These are phyloP conservation scores for Poecilia velifera DNA, from an alignment of 2,797 vertebrate species.

Conservation along the genomic window DNA sequence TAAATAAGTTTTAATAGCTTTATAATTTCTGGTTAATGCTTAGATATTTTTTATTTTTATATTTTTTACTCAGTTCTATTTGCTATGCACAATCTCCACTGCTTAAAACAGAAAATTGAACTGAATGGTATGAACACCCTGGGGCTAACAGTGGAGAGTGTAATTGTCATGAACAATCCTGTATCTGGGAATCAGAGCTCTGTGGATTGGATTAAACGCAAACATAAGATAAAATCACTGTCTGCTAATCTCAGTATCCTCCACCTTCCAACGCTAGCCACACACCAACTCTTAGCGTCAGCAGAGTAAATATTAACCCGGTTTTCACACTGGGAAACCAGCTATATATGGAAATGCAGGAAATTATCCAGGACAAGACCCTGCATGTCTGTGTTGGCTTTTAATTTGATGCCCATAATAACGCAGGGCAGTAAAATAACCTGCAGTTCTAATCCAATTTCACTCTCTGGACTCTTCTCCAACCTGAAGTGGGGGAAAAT, in stretches of 20 bases:
- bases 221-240: conserved; percentile 9
- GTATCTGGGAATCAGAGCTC: conserved; percentile 19
- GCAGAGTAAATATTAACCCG: conserved; percentile 56
- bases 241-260: conserved; percentile 34
- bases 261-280: conserved; percentile 16
- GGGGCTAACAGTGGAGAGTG: neutral
- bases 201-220: conserved; percentile 5
- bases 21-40: neutral
- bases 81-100: neutral
- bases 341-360: conserved; percentile 53
- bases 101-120: neutral
- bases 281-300: conserved; percentile 43
- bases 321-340: conserved; percentile 25
- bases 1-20: neutral
- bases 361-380: conserved; percentile 44
- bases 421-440: conserved; percentile 28
- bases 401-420: conserved; percentile 44
- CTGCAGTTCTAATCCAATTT: conserved; percentile 41
- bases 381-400: conserved; percentile 33
- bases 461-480: conserved; percentile 41
- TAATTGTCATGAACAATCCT: neutral
- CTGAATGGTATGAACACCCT: neutral
- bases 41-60: neutral
- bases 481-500: conserved; percentile 28
- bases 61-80: neutral